Evolutionary conservation across 2,888 invertebrate species (phyloP).

Genomic region (Acronicta psi): DNA sequence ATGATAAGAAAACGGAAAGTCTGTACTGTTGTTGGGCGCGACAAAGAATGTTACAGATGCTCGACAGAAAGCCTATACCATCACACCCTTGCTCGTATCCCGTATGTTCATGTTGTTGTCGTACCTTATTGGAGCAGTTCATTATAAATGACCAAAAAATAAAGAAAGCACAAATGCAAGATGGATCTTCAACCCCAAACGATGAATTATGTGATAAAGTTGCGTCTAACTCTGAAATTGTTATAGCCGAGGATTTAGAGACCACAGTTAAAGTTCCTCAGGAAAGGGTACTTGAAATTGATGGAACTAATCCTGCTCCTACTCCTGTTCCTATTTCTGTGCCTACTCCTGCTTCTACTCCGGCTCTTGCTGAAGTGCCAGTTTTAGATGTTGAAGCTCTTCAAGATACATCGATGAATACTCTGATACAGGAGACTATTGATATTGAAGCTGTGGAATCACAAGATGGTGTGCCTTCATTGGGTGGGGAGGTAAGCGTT

Average conservation of each 20-base stretch:
- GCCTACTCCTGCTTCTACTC: too few species aligned
- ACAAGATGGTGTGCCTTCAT: not conserved
- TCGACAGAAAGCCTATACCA: constrained; percentile 21
- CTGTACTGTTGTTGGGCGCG: constrained; percentile 73
- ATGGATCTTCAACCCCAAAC: not conserved
- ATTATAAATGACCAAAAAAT: constrained; percentile 15
- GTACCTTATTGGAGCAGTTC: constrained; percentile 32
- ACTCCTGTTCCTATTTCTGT: too few species aligned
- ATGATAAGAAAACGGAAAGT: constrained; percentile 18
- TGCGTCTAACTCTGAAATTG: not conserved
- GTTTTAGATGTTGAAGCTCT: constrained; percentile 21
- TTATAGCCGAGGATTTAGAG: not conserved
- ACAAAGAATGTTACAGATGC: constrained; percentile 39
- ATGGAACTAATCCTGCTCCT: too few species aligned
- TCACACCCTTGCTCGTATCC: constrained; percentile 52
- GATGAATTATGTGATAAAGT: not conserved
- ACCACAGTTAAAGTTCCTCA: not conserved
- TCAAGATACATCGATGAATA: not conserved
- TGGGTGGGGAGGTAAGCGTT: constrained; percentile 22
- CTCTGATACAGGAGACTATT: constrained; percentile 1
- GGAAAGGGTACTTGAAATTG: not conserved
- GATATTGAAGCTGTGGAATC: constrained; percentile 1
- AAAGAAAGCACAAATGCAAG: not conserved
- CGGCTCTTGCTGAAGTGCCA: not conserved
- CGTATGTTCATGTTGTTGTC: constrained; percentile 68